Conservation (phyloP, 2,113 vertebrate species). For the Ceyx melanurus region DNA sequence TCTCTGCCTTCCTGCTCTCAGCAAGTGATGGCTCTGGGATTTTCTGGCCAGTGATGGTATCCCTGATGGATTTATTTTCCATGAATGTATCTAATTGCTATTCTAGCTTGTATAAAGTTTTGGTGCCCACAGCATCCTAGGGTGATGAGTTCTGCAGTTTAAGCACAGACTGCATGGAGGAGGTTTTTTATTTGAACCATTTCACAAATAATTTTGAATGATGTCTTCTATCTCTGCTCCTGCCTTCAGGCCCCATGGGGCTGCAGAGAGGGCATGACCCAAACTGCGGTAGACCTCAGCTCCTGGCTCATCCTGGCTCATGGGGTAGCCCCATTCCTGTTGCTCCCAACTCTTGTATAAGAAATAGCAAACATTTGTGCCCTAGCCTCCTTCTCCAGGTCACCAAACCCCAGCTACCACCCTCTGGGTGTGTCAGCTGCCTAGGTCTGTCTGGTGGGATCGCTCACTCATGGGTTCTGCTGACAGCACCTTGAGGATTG, state of each 20-base stretch:
- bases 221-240: background rate
- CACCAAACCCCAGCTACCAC: background rate
- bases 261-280: background rate
- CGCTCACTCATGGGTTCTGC: background rate
- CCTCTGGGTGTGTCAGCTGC: background rate
- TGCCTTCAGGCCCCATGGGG: background rate
- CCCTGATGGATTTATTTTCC: background rate
- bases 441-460: accelerated
- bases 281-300: accelerated
- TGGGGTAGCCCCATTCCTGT: accelerated
- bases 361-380: background rate
- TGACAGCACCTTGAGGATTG: background rate
- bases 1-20: background rate
- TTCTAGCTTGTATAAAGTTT: background rate
- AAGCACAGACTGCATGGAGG: background rate
- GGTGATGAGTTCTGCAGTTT: background rate
- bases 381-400: background rate
- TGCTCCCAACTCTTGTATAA: background rate
- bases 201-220: background rate
- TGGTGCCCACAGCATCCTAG: background rate
- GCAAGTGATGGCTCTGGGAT: background rate
- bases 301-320: background rate
- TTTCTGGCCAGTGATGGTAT: background rate
- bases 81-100: background rate
- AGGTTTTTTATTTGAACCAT: background rate